Base-by-base conservation (phyloP, 1,140 invertebrate species). In the Mya arenaria region DNA sequence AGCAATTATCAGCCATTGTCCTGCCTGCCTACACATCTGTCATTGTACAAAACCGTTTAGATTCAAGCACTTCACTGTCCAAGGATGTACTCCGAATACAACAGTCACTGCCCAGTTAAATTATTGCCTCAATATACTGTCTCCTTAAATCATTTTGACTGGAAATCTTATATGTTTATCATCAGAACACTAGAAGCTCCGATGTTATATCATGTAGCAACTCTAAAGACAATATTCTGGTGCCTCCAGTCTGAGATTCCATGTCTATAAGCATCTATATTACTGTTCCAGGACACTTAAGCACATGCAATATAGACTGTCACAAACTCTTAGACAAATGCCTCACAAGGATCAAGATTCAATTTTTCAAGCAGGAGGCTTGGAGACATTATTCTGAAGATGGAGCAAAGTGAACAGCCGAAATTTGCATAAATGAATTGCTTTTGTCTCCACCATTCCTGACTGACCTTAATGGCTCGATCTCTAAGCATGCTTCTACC, bases 1-100 rank as follows among this genome's bases (percentile, higher is more conserved):
- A 75, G 55, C 32, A 75, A 75, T 75, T 75, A 75, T 28, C 25
- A 25, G 62, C 56, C 30, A 75, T 75, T 75, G 73, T 75, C 56
- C 36, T 30, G 23, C 15, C 28, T 19, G 62, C 25, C 13, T 25
- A 25, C 56, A 41, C 73, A 75, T 63, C 56, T 75, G 73, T 65
- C 58, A 30, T 34, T 41, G n/a, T 15, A 23, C n/a, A 44, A 63
- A 75, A 63, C 41, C 37, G 32, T 34, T 72, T 72, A 56, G 63
- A 34, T 23, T 63, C 60, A 48, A 48, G 58, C 4, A 32, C 58
- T 30, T 32, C 66, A 39, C 41, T 32, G 25, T 39, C 48, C 23
- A 65, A n/a, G 17, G 37, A 34, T 8, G 10, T 34, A 34, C 32
- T 34, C 15, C n/a, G 23, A 34, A 4, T 34, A 17, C 8, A 4